phyloP scores from a whole-genome alignment of 1,140 invertebrate genomes.

The Solenopsis fugax region DNA sequence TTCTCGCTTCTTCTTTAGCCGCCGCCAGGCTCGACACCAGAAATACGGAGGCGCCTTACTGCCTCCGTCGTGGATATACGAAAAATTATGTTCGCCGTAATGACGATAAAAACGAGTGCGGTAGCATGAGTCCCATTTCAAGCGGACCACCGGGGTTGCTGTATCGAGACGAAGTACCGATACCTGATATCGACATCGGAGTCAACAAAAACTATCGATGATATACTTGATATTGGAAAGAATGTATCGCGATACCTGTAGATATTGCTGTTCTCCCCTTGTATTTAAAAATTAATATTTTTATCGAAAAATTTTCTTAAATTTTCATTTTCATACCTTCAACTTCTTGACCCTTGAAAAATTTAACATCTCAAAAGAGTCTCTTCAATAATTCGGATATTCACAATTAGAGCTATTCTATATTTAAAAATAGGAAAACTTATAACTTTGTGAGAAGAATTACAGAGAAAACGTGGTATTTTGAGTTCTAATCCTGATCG shows the following conservation, averaged over 20 bases:
- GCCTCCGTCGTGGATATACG: slow-evolving; percentile 68
- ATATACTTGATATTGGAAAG: slow-evolving; percentile 61
- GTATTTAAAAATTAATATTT: slow-evolving; percentile 39
- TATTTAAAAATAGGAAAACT: not conserved
- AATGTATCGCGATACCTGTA: slow-evolving; percentile 38
- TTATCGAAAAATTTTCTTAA: not conserved
- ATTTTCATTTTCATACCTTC: not conserved
- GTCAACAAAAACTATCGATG: slow-evolving; percentile 61
- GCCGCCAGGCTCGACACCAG: slow-evolving; percentile 52
- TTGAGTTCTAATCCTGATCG: not conserved
- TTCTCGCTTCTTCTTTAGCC: not conserved
- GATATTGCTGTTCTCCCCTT: slow-evolving; percentile 17
- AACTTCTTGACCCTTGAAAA: not conserved
- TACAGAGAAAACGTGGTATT: not conserved
- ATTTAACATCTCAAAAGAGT: not conserved
- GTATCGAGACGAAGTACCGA: slow-evolving; percentile 60
- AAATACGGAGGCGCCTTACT: slow-evolving; percentile 73
- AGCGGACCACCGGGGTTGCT: slow-evolving; percentile 35
- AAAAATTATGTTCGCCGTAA: slow-evolving; percentile 80
- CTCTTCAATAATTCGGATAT: not conserved
- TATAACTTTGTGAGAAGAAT: not conserved
- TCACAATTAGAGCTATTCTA: not conserved
- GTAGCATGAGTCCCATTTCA: slow-evolving; percentile 75
- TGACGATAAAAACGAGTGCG: slow-evolving; percentile 78
- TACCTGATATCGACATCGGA: slow-evolving; percentile 56